Evolutionary conservation across 2,888 invertebrate species (phyloP).

Genomic region (Acleris emargana): DNA sequence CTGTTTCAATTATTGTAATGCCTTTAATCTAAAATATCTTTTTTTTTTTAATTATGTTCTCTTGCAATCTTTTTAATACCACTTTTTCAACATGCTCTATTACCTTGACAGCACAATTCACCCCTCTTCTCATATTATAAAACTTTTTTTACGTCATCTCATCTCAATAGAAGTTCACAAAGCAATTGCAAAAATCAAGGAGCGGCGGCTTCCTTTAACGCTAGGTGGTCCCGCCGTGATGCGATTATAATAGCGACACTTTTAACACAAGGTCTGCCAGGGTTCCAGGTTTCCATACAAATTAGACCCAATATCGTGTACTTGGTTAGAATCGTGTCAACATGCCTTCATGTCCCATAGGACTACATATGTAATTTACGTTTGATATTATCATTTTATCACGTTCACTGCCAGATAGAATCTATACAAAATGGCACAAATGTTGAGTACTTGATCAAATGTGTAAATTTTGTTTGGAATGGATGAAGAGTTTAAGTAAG

Average conservation of each 20-base stretch:
- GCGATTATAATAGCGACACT: slow-evolving; percentile 82
- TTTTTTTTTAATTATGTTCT: background rate
- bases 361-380: slow-evolving; percentile 57
- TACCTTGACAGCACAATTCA: slow-evolving; percentile 28
- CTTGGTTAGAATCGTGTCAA: no score
- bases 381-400: slow-evolving; percentile 48
- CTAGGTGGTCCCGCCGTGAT: slow-evolving; percentile 78
- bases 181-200: slow-evolving; percentile 76
- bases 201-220: slow-evolving; percentile 76
- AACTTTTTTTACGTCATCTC: slow-evolving; percentile 50
- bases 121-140: slow-evolving; percentile 18
- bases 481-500: no score
- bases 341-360: slow-evolving; percentile 56
- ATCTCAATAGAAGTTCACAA: slow-evolving; percentile 68
- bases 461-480: no score
- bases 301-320: no score
- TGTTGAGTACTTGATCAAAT: no score
- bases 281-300: no score
- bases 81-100: slow-evolving; percentile 3
- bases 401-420: slow-evolving; percentile 19
- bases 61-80: slow-evolving; percentile 15
- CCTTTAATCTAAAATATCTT: no score
- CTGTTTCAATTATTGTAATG: no score
- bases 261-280: slow-evolving; percentile 42
- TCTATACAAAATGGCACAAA: no score